These are phyloP conservation scores for Melanocharis versteri DNA, from an alignment of 2,113 vertebrate genomes.

Conservation along the genomic window DNA sequence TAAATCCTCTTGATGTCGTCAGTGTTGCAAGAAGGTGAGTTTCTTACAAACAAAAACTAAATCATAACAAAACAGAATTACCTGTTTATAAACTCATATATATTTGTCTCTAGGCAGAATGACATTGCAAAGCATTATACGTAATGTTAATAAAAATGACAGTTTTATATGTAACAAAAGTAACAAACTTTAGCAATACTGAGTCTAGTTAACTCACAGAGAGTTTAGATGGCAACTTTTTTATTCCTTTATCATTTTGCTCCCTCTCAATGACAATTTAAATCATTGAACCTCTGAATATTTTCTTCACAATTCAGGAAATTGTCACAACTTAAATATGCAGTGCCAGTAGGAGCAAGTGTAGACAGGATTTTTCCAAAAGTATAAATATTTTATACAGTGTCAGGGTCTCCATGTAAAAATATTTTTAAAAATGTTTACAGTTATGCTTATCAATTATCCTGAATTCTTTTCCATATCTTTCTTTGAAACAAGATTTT, in stretches of 20 bases:
- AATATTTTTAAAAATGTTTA: neutral
- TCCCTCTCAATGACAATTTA: neutral
- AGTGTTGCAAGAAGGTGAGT: slow-evolving; percentile 34
- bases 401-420: neutral
- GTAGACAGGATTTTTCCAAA: neutral
- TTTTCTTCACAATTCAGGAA: neutral
- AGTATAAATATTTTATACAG: neutral
- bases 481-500: neutral
- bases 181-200: neutral
- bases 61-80: slow-evolving; percentile 54
- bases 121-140: slow-evolving; percentile 24
- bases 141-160: slow-evolving; percentile 31
- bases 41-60: slow-evolving; percentile 56
- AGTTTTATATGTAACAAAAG: neutral
- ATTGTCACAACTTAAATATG: neutral
- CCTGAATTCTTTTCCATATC: neutral
- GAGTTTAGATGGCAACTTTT: neutral
- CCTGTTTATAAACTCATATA: slow-evolving; percentile 39
- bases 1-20: slow-evolving; percentile 53
- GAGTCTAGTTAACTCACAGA: neutral
- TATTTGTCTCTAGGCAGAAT: slow-evolving; percentile 44
- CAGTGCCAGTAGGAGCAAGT: neutral
- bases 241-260: neutral
- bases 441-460: neutral
- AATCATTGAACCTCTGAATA: neutral